phyloP scores from a whole-genome alignment of 2,888 invertebrate genomes.

The Galerucella pusilla region DNA sequence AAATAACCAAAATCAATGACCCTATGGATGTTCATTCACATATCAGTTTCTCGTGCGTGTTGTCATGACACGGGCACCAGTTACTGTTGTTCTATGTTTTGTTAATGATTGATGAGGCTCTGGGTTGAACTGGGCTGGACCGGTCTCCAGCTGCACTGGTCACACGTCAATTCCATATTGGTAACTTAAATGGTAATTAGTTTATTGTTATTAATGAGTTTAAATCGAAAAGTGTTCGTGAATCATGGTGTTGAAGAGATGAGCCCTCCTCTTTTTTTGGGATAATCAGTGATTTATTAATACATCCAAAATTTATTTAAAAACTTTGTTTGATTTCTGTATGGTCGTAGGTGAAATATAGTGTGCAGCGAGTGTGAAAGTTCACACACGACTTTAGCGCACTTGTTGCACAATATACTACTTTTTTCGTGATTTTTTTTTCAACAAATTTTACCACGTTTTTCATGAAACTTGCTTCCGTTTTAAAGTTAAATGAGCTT shows the following conservation, averaged over 20 bases:
- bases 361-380: no score
- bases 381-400: no score
- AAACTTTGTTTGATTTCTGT: no score
- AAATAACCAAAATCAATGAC: neutral
- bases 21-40: neutral
- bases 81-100: conserved; percentile 40
- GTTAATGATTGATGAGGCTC: conserved; percentile 45
- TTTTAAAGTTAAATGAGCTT: conserved; percentile 13
- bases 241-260: neutral
- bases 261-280: no score
- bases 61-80: conserved; percentile 37
- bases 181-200: conserved; percentile 45
- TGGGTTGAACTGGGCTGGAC: conserved; percentile 33
- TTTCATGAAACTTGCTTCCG: neutral
- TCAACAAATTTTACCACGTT: neutral
- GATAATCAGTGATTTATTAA: no score
- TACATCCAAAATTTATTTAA: no score
- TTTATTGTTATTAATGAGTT: conserved; percentile 42
- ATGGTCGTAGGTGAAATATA: no score
- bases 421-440: no score
- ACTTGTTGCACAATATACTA: no score
- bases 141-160: conserved; percentile 46
- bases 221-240: neutral
- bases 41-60: conserved; percentile 21
- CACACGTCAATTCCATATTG: conserved; percentile 50